These are phyloP conservation scores for Latrodectus geometricus DNA, from an alignment of 1,140 invertebrate species.

Conservation along the genomic window DNA sequence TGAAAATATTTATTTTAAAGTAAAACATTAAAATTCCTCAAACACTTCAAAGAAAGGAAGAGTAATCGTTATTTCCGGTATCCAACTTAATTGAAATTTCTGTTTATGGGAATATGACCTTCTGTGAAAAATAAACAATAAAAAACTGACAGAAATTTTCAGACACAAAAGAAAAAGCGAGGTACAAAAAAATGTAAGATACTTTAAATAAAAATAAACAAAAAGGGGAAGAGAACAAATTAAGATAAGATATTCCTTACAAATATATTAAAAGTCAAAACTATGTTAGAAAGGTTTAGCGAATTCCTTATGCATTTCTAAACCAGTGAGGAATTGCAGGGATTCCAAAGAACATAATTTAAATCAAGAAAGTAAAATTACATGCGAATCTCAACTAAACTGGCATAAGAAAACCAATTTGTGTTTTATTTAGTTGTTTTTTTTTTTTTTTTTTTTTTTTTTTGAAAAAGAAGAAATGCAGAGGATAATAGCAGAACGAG, in stretches of 20 bases:
- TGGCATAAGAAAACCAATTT: not conserved
- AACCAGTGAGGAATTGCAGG: not conserved
- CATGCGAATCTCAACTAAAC: not conserved
- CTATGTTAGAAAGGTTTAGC: not conserved
- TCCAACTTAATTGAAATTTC: not conserved
- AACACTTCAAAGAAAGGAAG: too few species aligned
- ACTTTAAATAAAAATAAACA: not conserved
- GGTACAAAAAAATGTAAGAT: not conserved
- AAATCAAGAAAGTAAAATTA: not conserved
- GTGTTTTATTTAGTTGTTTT: too few species aligned
- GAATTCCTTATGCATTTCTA: not conserved
- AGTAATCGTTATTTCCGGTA: too few species aligned
- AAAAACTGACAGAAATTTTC: too few species aligned
- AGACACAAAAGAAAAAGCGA: not conserved
- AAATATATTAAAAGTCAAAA: not conserved
- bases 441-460: too few species aligned
- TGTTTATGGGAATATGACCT: too few species aligned
- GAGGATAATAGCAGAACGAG: not conserved
- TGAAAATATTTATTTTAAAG: too few species aligned
- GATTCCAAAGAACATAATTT: not conserved
- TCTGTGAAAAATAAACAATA: too few species aligned
- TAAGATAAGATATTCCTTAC: not conserved
- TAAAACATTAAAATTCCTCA: too few species aligned
- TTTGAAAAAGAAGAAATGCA: not conserved
- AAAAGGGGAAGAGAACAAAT: not conserved